phyloP scores from a whole-genome alignment of 2,113 vertebrate genomes.

The Eurystomus gularis region DNA sequence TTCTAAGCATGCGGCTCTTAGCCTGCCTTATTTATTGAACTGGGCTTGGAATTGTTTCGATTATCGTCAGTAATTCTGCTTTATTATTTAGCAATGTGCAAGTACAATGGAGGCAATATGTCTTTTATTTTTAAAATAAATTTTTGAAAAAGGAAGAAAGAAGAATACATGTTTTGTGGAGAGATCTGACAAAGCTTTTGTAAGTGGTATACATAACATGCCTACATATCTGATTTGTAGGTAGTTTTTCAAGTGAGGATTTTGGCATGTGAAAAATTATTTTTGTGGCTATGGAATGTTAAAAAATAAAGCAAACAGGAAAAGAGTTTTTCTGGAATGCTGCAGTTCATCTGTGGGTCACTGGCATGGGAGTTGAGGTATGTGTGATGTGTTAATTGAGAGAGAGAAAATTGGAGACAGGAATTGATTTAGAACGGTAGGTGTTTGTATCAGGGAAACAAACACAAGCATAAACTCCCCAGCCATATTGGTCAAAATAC shows the following conservation, averaged over 20 bases:
- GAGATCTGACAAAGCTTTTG: neutral
- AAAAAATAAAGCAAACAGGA: neutral
- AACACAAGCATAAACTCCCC: neutral
- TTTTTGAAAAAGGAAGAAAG: neutral
- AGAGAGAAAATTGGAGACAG: neutral
- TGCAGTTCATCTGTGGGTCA: neutral
- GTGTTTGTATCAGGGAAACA: neutral
- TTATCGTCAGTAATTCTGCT: neutral
- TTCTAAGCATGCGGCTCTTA: neutral
- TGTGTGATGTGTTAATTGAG: slow-evolving; percentile 2
- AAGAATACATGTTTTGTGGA: neutral
- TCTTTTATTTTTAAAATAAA: neutral
- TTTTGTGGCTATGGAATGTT: neutral
- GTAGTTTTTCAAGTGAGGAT: neutral
- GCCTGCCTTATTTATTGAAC: neutral
- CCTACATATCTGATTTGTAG: neutral
- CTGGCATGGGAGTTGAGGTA: neutral
- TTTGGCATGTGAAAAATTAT: neutral
- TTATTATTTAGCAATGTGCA: neutral
- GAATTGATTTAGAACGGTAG: neutral
- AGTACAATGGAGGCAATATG: neutral
- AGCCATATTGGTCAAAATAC: neutral
- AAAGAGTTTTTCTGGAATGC: slow-evolving; percentile 2
- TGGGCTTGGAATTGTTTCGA: neutral
- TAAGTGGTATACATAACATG: neutral